Evolutionary conservation across 1,140 invertebrate genomes (phyloP).

Genomic region (Anastrepha obliqua): DNA sequence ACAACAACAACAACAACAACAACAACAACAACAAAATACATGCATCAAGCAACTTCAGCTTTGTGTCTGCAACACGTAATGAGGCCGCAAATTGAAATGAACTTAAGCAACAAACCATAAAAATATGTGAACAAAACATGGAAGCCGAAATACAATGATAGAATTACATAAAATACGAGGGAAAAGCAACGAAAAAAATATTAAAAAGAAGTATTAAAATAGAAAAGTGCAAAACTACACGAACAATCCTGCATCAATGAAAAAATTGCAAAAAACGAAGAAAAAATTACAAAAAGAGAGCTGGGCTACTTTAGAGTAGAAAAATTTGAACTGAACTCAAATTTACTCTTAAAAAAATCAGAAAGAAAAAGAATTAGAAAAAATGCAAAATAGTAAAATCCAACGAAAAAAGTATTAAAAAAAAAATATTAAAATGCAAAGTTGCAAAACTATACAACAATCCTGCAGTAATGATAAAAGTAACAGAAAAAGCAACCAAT

Average conservation of each 20-base stretch:
- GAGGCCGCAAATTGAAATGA: background rate
- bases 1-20: background rate
- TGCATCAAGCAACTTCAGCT: background rate
- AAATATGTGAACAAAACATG: slow-evolving; percentile 42
- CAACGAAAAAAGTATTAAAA: too few relatives aligned
- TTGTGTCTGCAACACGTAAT: background rate
- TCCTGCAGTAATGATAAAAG: too few relatives aligned
- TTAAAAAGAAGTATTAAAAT: background rate
- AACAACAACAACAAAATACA: background rate
- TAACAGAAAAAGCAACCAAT: too few relatives aligned
- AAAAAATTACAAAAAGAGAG: background rate
- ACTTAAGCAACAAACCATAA: slow-evolving; percentile 28
- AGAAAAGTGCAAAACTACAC: background rate
- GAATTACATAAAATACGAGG: slow-evolving; percentile 2
- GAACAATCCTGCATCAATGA: background rate
- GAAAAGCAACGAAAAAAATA: background rate
- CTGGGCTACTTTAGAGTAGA: background rate
- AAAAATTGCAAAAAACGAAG: background rate
- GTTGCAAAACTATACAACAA: too few relatives aligned
- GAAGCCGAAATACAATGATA: background rate
- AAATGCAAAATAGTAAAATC: too few relatives aligned
- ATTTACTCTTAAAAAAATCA: too few relatives aligned
- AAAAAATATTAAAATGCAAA: too few relatives aligned
- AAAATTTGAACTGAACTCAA: too few relatives aligned
- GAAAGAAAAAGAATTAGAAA: too few relatives aligned